A percentile compares a stretch with the other conserved stretches of the same genome.
Conservation (phyloP, 1,140 invertebrate species). For the Pogonomyrmex barbatus region DNA sequence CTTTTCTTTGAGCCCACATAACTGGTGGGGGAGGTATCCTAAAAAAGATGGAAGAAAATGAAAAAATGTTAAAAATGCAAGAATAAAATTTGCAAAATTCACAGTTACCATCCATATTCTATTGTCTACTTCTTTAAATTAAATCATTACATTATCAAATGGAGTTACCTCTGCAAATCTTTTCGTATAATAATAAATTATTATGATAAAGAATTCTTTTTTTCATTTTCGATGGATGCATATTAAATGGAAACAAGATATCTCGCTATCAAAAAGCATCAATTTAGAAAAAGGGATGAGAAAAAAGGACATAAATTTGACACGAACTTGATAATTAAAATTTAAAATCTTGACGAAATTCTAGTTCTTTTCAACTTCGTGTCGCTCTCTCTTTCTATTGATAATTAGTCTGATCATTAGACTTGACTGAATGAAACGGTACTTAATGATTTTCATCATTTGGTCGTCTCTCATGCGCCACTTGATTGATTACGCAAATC, state of each 20-base stretch:
- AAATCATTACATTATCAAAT: too few species aligned
- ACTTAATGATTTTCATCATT: not conserved
- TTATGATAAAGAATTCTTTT: not conserved
- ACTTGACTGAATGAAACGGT: not conserved
- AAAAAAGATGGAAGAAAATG: slow-evolving; percentile 63
- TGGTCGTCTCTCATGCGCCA: not conserved
- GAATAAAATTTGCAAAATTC: not conserved
- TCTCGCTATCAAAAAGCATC: not conserved
- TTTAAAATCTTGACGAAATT: not conserved
- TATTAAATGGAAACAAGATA: not conserved
- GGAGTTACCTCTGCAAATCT: not conserved
- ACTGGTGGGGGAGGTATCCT: slow-evolving; percentile 91
- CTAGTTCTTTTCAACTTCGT: not conserved
- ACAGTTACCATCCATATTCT: too few species aligned
- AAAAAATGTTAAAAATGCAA: not conserved
- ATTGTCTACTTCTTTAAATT: too few species aligned
- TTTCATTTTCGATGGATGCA: not conserved
- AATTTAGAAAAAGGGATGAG: not conserved
- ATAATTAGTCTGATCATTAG: not conserved
- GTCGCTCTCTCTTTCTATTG: not conserved
- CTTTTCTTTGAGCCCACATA: slow-evolving; percentile 96
- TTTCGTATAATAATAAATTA: not conserved
- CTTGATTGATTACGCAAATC: not conserved
- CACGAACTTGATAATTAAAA: not conserved
- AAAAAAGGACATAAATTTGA: not conserved